phyloP scores from a whole-genome alignment of 1,140 invertebrate species.

The Zaprionus ghesquierei region DNA sequence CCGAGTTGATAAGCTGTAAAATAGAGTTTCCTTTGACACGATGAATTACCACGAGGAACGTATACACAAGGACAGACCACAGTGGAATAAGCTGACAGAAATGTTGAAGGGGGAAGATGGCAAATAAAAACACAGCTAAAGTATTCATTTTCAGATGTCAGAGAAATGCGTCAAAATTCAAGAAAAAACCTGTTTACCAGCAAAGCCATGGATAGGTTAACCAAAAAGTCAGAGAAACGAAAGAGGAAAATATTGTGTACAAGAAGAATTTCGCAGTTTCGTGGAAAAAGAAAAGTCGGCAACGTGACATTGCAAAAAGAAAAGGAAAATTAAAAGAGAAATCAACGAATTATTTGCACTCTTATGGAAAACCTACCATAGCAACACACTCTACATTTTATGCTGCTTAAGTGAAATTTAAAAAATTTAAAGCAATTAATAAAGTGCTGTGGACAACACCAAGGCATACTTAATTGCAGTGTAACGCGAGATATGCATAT shows the following conservation, averaged over 20 bases:
- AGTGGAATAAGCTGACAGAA: slow-evolving; percentile 12
- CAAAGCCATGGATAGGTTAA: slow-evolving; percentile 13
- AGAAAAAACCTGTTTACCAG: slow-evolving; percentile 15
- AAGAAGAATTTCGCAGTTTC: neutral
- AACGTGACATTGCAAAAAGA: slow-evolving; percentile 5
- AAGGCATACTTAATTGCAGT: neutral
- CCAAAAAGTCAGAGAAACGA: slow-evolving; percentile 9
- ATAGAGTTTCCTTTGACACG: neutral
- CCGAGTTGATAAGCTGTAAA: too few relatives aligned
- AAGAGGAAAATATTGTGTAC: neutral
- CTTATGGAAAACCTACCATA: too few relatives aligned
- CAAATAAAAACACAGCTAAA: slow-evolving; percentile 7
- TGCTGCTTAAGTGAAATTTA: too few relatives aligned
- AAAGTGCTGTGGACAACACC: neutral
- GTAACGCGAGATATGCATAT: neutral
- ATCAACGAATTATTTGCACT: neutral
- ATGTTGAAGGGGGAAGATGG: neutral
- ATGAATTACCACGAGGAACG: neutral
- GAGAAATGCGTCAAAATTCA: slow-evolving; percentile 3
- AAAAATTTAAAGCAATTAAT: too few relatives aligned
- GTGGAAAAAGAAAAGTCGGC: slow-evolving; percentile 12
- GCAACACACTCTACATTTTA: too few relatives aligned
- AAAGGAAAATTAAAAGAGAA: neutral
- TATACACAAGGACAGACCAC: too few relatives aligned
- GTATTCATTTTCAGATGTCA: slow-evolving; percentile 17